A percentile compares a stretch with the other conserved stretches of the same genome.
Conservation (phyloP, 2,888 invertebrate genomes). For the Phaonia tiefii region DNA sequence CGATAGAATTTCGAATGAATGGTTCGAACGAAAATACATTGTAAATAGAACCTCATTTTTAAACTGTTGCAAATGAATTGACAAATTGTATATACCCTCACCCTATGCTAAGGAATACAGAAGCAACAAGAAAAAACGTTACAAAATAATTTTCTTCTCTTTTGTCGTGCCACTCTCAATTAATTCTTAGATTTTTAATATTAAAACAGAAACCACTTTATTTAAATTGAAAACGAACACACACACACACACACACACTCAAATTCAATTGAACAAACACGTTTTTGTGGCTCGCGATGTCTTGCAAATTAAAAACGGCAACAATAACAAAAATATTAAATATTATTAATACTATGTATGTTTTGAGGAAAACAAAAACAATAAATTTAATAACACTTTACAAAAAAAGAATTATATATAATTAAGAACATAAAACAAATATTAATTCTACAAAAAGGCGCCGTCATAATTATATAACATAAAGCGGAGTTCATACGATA, state of each 20-base stretch:
- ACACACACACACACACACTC: too few species aligned
- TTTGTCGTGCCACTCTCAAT: too few species aligned
- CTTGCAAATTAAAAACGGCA: too few species aligned
- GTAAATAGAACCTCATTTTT: too few species aligned
- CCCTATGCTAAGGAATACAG: background rate
- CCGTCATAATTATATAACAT: too few species aligned
- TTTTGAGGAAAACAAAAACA: too few species aligned
- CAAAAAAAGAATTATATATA: background rate
- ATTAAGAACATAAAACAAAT: conserved; percentile 1
- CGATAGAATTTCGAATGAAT: too few species aligned
- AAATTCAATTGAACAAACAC: conserved; percentile 66
- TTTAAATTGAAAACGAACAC: conserved; percentile 27
- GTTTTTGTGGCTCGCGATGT: conserved; percentile 73
- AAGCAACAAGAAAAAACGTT: too few species aligned
- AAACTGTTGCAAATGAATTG: too few species aligned
- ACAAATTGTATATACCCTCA: background rate
- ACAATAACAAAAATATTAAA: conserved; percentile 31
- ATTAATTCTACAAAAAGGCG: background rate
- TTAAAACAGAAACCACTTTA: conserved; percentile 53
- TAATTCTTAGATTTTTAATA: conserved; percentile 47
- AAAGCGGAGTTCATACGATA: too few species aligned
- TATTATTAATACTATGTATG: conserved; percentile 3
- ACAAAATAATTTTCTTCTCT: too few species aligned
- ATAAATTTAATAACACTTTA: conserved; percentile 43
- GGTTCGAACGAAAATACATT: too few species aligned